Evolutionary conservation across 2,113 vertebrate genomes (phyloP).

Genomic region (Vicugna pacos): DNA sequence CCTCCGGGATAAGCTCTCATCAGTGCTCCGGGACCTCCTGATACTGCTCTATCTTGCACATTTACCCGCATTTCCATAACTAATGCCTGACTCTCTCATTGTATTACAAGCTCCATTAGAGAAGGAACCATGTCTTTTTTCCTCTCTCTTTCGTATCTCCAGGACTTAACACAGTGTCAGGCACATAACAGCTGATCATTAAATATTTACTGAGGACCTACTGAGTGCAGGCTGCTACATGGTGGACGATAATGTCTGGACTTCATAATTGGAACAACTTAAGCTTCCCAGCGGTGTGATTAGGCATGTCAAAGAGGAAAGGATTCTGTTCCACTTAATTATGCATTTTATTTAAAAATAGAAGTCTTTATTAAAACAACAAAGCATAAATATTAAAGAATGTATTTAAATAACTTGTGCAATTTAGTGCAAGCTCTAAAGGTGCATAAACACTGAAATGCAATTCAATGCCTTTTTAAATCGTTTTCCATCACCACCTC

Average conservation of each 20-base stretch:
- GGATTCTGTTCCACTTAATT: conserved; percentile 81
- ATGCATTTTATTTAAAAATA: conserved; percentile 85
- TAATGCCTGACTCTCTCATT: not conserved
- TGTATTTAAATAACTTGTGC: conserved; percentile 82
- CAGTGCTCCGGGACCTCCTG: not conserved
- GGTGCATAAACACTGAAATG: conserved; percentile 75
- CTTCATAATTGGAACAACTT: conserved; percentile 55
- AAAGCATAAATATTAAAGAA: conserved; percentile 85
- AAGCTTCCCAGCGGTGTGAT: conserved; percentile 70
- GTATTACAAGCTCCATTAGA: not conserved
- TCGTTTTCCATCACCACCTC: conserved; percentile 43
- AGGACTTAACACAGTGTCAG: conserved; percentile 40
- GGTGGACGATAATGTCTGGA: not conserved
- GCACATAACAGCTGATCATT: not conserved
- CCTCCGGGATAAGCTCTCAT: not conserved
- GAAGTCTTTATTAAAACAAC: conserved; percentile 84
- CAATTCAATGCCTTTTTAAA: conserved; percentile 62
- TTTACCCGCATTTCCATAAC: not conserved
- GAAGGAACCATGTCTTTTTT: not conserved
- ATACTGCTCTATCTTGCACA: not conserved
- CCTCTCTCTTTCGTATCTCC: not conserved
- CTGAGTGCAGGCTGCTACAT: conserved; percentile 12
- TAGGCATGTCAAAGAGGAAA: conserved; percentile 70
- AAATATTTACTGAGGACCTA: conserved; percentile 61
- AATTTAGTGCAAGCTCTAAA: conserved; percentile 79